phyloP scores from a whole-genome alignment of 2,113 vertebrate genomes.

The Pterocles orientalis region DNA sequence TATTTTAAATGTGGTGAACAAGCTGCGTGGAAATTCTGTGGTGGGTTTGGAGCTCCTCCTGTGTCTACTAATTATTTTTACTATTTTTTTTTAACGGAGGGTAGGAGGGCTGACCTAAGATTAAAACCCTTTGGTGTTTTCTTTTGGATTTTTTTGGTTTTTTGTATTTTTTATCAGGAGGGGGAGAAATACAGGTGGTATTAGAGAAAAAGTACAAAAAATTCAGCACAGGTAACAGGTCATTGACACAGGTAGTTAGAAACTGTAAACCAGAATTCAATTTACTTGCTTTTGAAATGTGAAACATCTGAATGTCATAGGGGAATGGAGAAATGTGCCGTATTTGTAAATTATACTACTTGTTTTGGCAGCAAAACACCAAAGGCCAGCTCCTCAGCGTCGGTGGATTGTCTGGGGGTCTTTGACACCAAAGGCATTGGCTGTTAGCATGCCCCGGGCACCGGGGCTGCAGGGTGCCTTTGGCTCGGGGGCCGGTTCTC shows the following conservation, averaged over 20 bases:
- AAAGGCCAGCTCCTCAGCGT: background rate
- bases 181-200: background rate
- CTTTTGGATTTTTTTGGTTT: too few relatives aligned
- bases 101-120: constrained; percentile 20
- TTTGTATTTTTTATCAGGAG: background rate
- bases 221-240: background rate
- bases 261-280: background rate
- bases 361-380: background rate
- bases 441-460: too few relatives aligned
- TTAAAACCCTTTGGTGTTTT: constrained; percentile 12
- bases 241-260: background rate
- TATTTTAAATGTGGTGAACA: constrained; percentile 70
- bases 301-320: background rate
- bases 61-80: constrained; percentile 70
- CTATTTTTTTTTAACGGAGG: constrained; percentile 65
- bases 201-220: background rate
- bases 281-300: background rate
- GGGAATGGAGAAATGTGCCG: background rate
- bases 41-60: constrained; percentile 60
- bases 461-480: too few relatives aligned
- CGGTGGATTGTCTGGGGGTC: background rate
- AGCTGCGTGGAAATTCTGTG: constrained; percentile 45
- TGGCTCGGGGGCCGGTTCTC: accelerated
- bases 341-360: background rate
- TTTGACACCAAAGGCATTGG: accelerated